phyloP scores from a whole-genome alignment of 2,113 vertebrate species.

The Proterorhinus semilunaris region DNA sequence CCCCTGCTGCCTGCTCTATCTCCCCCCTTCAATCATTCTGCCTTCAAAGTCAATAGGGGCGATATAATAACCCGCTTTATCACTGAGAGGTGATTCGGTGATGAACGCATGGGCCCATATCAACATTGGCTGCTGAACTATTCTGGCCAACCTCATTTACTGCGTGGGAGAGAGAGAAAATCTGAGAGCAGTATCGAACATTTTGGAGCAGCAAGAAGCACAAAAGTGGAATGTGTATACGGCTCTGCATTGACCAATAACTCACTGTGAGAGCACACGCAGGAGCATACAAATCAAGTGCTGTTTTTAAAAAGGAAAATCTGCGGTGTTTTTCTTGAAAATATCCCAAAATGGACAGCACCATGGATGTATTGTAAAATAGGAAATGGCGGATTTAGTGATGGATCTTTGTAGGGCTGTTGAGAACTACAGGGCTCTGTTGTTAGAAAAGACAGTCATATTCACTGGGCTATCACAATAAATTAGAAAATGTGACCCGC shows the following conservation, averaged over 20 bases:
- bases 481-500: neutral
- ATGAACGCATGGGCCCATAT: constrained; percentile 52
- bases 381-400: neutral
- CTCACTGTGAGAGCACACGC: constrained; percentile 12
- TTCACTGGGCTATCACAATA: neutral
- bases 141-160: constrained; percentile 53
- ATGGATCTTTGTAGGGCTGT: neutral
- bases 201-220: constrained; percentile 39
- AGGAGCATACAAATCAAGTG: constrained; percentile 14
- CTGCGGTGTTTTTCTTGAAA: neutral
- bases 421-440: neutral
- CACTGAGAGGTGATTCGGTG: constrained; percentile 64
- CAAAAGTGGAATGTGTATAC: constrained; percentile 31
- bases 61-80: constrained; percentile 73
- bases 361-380: constrained; percentile 6
- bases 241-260: constrained; percentile 20
- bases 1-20: constrained; percentile 70
- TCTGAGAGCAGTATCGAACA: constrained; percentile 52
- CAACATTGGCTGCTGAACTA: constrained; percentile 54
- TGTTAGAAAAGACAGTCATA: neutral
- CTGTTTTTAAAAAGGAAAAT: constrained; percentile 2
- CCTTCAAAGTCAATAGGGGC: constrained; percentile 67
- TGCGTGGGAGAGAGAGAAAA: constrained; percentile 32
- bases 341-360: neutral
- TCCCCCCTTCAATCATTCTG: constrained; percentile 71